Evolutionary conservation across 2,888 invertebrate genomes (phyloP).

Genomic region (Xanthostigma xanthostigma): DNA sequence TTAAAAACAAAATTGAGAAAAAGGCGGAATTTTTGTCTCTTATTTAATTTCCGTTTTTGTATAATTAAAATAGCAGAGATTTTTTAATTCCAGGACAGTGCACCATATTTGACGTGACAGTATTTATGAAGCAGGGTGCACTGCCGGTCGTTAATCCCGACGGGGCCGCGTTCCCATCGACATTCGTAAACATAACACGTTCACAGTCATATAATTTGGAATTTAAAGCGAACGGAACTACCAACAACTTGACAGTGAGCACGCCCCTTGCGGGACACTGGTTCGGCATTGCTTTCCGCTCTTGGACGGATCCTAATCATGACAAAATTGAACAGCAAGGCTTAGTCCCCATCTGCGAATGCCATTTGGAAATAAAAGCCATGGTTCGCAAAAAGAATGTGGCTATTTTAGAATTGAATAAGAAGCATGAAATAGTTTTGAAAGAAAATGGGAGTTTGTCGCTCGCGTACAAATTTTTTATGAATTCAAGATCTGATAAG

Average conservation of each 20-base stretch:
- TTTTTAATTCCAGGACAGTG: neutral
- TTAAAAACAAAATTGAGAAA: too few relatives aligned
- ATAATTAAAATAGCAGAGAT: too few relatives aligned
- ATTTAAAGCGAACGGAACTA: slow-evolving; percentile 44
- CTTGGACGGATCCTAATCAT: slow-evolving; percentile 57
- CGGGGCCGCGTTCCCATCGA: slow-evolving; percentile 52
- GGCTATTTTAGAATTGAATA: neutral
- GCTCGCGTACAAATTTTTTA: slow-evolving; percentile 35
- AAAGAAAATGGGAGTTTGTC: neutral
- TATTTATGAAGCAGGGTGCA: slow-evolving; percentile 64
- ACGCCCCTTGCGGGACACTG: slow-evolving; percentile 62
- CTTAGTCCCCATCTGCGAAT: neutral
- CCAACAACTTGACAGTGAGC: slow-evolving; percentile 40
- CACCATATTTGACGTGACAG: slow-evolving; percentile 35
- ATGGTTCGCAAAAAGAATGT: neutral
- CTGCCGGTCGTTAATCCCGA: slow-evolving; percentile 74
- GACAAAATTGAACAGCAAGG: slow-evolving; percentile 64
- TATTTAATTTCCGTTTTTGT: too few relatives aligned
- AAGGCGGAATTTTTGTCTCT: too few relatives aligned
- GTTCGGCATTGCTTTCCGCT: slow-evolving; percentile 64
- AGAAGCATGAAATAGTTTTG: neutral
- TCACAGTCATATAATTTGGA: slow-evolving; percentile 38
- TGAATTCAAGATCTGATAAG: slow-evolving; percentile 23
- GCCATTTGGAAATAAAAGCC: neutral
- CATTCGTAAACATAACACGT: slow-evolving; percentile 23